Evolutionary conservation across 2,797 vertebrate genomes (phyloP).

Genomic region (Cirrhinus molitorella): DNA sequence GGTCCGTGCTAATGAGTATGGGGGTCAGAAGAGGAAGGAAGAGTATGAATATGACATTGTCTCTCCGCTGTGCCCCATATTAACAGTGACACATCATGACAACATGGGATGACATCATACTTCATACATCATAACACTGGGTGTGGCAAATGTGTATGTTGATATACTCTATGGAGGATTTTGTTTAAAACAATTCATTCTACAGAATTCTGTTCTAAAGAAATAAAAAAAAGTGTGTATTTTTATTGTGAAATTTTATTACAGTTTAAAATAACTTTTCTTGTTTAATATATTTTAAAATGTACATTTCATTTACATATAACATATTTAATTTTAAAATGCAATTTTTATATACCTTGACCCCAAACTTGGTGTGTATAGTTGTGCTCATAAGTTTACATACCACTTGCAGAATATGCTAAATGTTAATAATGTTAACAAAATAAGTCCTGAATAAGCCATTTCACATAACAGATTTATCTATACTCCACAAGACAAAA

Average conservation of each 20-base stretch:
- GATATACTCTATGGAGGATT: background rate
- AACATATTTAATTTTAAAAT: no score
- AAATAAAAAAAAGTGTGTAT: background rate
- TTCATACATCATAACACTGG: constrained; percentile 38
- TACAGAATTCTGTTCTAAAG: background rate
- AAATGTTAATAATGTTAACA: no score
- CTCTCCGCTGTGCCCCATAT: constrained; percentile 66
- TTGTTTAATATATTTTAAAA: background rate
- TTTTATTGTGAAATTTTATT: background rate
- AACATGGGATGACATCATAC: constrained; percentile 63
- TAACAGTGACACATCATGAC: constrained; percentile 1
- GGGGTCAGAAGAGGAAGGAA: constrained; percentile 46
- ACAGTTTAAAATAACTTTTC: background rate
- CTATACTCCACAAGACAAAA: no score
- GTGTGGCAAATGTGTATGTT: constrained; percentile 17
- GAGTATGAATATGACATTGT: constrained; percentile 69
- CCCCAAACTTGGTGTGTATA: no score
- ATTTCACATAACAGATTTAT: no score
- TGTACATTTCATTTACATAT: no score
- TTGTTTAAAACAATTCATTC: background rate
- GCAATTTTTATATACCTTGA: no score
- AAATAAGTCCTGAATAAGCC: no score
- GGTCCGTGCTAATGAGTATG: constrained; percentile 57
- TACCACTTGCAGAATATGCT: no score
- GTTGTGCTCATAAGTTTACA: no score